A percentile compares a stretch with the other conserved stretches of the same genome.
Evolutionary conservation across 2,113 vertebrate genomes (phyloP).

Genomic region (Zeus faber): DNA sequence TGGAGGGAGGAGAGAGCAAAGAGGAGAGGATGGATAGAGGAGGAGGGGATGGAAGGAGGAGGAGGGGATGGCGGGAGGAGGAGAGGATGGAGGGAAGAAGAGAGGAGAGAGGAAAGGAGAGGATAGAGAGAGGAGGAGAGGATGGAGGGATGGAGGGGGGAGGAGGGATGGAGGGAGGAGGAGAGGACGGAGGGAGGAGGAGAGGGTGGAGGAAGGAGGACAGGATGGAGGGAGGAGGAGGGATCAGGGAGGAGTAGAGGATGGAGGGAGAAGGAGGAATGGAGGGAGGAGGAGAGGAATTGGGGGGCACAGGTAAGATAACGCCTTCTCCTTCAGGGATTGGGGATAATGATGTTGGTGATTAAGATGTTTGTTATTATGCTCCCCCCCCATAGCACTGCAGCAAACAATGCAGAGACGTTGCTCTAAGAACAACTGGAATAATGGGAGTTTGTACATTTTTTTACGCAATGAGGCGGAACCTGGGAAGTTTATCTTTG

Average conservation of each 20-base stretch:
- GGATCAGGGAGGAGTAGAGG: slow-evolving; percentile 40
- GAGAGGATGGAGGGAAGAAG: too few relatives aligned
- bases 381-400: slow-evolving; percentile 34
- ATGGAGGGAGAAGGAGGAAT: not conserved
- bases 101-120: slow-evolving; percentile 30
- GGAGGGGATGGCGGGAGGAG: slow-evolving; percentile 2
- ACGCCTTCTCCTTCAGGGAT: slow-evolving; percentile 35
- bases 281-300: too few relatives aligned
- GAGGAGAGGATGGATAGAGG: too few relatives aligned
- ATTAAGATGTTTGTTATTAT: slow-evolving; percentile 64
- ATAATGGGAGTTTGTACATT: slow-evolving; percentile 46
- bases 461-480: slow-evolving; percentile 25
- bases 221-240: not conserved
- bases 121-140: slow-evolving; percentile 27
- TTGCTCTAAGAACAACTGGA: not conserved
- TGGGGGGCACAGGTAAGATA: slow-evolving; percentile 47
- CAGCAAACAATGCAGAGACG: slow-evolving; percentile 26
- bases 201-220: slow-evolving; percentile 1
- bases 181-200: not conserved
- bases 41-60: too few relatives aligned
- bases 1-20: not conserved
- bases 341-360: slow-evolving; percentile 64
- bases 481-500: not conserved
- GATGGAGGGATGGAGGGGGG: not conserved
- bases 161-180: not conserved